Evolutionary conservation across 1,140 invertebrate genomes (phyloP).

Genomic region (Diorhabda sublineata): DNA sequence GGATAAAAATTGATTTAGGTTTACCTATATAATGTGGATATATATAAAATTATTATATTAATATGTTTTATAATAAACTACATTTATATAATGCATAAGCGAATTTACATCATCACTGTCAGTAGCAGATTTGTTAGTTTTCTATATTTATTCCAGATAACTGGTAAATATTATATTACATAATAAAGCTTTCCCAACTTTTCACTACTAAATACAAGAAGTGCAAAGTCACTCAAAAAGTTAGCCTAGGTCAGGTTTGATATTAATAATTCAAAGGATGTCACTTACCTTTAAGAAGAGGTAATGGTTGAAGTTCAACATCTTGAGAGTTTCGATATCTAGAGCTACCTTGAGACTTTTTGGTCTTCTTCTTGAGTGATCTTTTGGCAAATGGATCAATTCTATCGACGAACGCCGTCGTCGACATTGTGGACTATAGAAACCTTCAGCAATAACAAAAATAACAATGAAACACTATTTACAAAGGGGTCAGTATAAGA

Average conservation of each 20-base stretch:
- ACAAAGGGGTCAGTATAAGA: constrained; percentile 31
- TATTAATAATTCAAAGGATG: constrained; percentile 3
- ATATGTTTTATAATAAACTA: no score
- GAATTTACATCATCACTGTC: background rate
- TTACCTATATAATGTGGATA: no score
- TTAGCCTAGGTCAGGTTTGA: constrained; percentile 23
- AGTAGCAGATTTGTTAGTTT: background rate
- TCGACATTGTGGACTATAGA: constrained; percentile 58
- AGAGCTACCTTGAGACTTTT: constrained; percentile 88
- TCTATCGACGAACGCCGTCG: constrained; percentile 85
- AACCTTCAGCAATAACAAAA: constrained; percentile 21
- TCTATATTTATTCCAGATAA: background rate
- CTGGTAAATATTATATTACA: constrained; percentile 1
- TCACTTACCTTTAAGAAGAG: constrained; percentile 76
- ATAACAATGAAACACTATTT: constrained; percentile 34
- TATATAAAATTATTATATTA: no score
- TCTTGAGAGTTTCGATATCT: constrained; percentile 85
- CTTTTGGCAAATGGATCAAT: constrained; percentile 92
- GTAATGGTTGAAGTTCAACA: constrained; percentile 81
- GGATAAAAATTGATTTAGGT: no score
- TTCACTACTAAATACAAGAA: background rate
- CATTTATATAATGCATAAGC: no score
- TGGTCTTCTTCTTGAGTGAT: constrained; percentile 88
- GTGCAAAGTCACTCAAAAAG: background rate
- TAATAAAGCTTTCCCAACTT: constrained; percentile 1